Percentiles rank a stretch among this genome's conserved stretches.
Evolutionary conservation across 92 coral and sea anemone genomes (phyloP).

Genomic region (Phenganax marumi): DNA sequence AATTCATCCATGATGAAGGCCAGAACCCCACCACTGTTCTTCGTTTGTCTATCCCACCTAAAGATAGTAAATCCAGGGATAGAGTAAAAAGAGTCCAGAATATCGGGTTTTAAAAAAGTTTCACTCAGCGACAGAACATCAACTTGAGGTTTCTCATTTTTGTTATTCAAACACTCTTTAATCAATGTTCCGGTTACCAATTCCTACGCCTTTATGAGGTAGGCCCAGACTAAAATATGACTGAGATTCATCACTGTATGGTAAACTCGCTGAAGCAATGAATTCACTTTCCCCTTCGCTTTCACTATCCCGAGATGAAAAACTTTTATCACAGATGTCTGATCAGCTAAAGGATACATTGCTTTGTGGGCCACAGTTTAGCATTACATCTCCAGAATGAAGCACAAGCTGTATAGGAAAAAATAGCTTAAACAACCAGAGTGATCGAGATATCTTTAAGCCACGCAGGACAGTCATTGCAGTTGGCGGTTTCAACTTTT

Average conservation of each 20-base stretch:
- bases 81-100: constrained; percentile 32
- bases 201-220: constrained; percentile 40
- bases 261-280: constrained; percentile 43
- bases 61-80: constrained; percentile 53
- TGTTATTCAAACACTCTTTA: constrained; percentile 52
- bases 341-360: constrained; percentile 38
- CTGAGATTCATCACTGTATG: constrained; percentile 40
- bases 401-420: constrained; percentile 47
- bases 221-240: constrained; percentile 50
- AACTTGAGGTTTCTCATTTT: constrained; percentile 55
- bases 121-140: constrained; percentile 54
- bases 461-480: constrained; percentile 50
- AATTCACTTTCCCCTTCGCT: constrained; percentile 49
- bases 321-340: constrained; percentile 42
- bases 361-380: constrained; percentile 54
- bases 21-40: constrained; percentile 52
- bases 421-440: constrained; percentile 42
- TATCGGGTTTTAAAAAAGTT: constrained; percentile 48
- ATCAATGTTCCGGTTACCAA: constrained; percentile 52
- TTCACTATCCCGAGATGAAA: constrained; percentile 56
- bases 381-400: constrained; percentile 54
- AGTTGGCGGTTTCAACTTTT: constrained; percentile 14
- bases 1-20: constrained; percentile 54
- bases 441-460: constrained; percentile 35
- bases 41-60: constrained; percentile 54